phyloP scores from a whole-genome alignment of 2,797 vertebrate species.

The Furcifer pardalis region DNA sequence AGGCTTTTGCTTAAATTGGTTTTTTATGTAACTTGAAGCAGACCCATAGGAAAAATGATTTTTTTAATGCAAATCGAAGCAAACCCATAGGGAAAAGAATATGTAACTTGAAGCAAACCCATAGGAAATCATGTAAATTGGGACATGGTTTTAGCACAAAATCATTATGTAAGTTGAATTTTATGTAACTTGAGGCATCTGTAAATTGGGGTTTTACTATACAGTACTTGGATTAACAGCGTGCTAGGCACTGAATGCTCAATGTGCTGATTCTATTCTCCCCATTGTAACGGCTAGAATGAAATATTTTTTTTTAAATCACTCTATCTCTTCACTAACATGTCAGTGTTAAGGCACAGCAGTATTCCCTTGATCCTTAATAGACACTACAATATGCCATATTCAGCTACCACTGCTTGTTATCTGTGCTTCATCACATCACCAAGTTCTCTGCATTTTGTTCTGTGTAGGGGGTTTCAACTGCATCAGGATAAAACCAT shows the following conservation, averaged over 20 bases:
- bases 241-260: background rate
- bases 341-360: background rate
- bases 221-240: background rate
- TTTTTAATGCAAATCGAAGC: too few species aligned
- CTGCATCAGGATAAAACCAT: background rate
- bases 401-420: background rate
- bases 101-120: too few species aligned
- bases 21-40: too few species aligned
- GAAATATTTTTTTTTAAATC: background rate
- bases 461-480: background rate
- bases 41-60: too few species aligned
- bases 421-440: background rate
- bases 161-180: too few species aligned
- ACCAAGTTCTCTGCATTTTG: background rate
- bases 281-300: background rate
- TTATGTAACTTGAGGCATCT: too few species aligned
- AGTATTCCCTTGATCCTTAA: background rate
- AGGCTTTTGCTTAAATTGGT: too few species aligned
- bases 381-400: background rate
- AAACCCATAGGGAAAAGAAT: too few species aligned
- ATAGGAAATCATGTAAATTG: too few species aligned
- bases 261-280: background rate
- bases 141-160: too few species aligned
- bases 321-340: background rate
- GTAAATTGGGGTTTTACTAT: too few species aligned